A percentile compares a stretch with the other conserved stretches of the same genome.
Evolutionary conservation across 1,140 invertebrate species (phyloP).

Genomic region (Bactericera cockerelli): DNA sequence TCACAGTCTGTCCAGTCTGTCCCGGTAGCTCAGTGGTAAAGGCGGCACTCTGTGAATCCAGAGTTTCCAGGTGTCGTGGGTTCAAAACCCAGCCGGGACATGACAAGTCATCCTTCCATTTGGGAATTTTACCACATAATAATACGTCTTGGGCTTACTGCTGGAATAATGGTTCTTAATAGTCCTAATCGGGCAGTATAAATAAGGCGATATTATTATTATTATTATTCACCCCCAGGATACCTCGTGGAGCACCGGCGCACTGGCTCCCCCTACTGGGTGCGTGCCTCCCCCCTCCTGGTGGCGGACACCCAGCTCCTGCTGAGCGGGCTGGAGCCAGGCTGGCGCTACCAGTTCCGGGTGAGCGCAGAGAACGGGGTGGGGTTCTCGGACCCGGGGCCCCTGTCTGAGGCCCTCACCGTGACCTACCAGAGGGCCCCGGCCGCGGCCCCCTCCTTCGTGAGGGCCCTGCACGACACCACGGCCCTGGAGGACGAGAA

Average conservation of each 20-base stretch:
- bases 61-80: no score
- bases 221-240: no score
- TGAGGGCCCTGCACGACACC: constrained; percentile 45
- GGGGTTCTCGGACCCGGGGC: constrained; percentile 60
- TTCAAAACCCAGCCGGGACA: no score
- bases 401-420: constrained; percentile 57
- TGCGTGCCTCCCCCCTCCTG: constrained; percentile 50
- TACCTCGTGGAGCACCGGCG: constrained; percentile 67
- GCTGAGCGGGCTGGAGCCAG: constrained; percentile 61
- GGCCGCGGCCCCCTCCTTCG: constrained; percentile 48
- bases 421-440: constrained; percentile 51
- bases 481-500: constrained; percentile 60
- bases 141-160: no score
- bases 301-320: constrained; percentile 52
- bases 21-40: no score
- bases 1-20: no score
- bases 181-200: no score
- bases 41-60: no score
- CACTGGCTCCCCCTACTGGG: constrained; percentile 57
- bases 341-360: constrained; percentile 77
- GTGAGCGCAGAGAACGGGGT: constrained; percentile 73
- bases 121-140: no score
- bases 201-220: no score
- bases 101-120: no score
- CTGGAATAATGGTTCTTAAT: no score